Conservation (phyloP, 2,888 invertebrate genomes). For the Aradus depressus region DNA sequence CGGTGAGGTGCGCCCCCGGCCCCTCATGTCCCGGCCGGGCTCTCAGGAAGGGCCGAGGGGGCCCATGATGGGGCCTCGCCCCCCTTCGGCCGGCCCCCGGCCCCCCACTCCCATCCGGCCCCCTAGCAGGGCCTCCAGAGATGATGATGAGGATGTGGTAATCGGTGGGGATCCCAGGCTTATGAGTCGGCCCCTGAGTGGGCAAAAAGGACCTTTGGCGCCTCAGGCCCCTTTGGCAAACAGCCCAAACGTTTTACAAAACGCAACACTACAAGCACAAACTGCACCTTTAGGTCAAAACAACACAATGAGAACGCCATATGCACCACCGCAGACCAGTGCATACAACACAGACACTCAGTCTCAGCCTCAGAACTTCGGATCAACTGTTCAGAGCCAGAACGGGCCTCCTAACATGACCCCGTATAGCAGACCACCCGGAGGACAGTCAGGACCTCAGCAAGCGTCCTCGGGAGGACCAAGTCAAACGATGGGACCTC, state of each 20-base stretch:
- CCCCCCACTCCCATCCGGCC: constrained; percentile 4
- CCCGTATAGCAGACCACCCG: no score
- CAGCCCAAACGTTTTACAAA: neutral
- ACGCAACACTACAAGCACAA: no score
- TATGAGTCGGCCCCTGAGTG: neutral
- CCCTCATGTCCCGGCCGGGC: constrained; percentile 6
- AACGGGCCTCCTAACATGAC: no score
- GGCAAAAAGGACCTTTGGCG: constrained; percentile 8
- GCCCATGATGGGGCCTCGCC: constrained; percentile 17
- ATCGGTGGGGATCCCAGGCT: neutral
- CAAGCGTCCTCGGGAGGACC: no score
- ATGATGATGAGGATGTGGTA: constrained; percentile 6
- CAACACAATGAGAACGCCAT: constrained; percentile 1
- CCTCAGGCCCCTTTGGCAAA: neutral
- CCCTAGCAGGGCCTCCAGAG: neutral
- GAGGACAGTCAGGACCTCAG: no score
- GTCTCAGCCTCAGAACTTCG: no score
- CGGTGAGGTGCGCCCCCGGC: constrained; percentile 24
- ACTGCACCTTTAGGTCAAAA: no score
- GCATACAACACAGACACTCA: no score
- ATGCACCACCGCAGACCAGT: no score
- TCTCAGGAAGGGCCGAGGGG: constrained; percentile 14
- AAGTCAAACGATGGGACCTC: no score
- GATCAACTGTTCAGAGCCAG: no score
- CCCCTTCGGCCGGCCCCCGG: constrained; percentile 12